These are phyloP conservation scores for Hipparchia sbordonii DNA, from an alignment of 2,888 invertebrate genomes.

Conservation along the genomic window DNA sequence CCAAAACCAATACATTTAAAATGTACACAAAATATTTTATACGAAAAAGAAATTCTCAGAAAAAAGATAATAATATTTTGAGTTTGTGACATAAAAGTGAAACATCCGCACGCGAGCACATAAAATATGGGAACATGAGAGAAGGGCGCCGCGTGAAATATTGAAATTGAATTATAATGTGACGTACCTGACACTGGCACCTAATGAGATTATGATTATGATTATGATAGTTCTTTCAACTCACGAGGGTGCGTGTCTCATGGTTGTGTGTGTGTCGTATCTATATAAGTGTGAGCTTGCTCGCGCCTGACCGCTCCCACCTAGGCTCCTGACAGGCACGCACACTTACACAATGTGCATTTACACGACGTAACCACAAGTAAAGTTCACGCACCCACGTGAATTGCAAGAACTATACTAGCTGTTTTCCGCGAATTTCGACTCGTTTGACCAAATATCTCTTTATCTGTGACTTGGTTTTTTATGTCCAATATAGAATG, in stretches of 20 bases:
- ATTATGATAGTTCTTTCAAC: neutral
- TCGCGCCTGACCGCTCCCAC: no score
- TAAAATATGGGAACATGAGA: conserved; percentile 29
- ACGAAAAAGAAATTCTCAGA: conserved; percentile 5
- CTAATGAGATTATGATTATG: conserved; percentile 31
- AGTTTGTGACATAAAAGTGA: conserved; percentile 23
- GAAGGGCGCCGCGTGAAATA: conserved; percentile 32
- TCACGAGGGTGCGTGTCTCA: no score
- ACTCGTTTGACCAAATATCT: no score
- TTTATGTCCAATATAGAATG: no score
- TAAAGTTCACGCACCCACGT: no score
- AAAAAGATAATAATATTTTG: conserved; percentile 16
- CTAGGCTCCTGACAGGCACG: no score
- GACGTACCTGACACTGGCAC: conserved; percentile 24
- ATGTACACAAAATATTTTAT: conserved; percentile 13
- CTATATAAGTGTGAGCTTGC: no score
- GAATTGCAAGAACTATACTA: neutral
- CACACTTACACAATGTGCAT: no score
- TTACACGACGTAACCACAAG: no score
- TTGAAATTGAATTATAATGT: conserved; percentile 39
- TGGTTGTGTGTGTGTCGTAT: no score
- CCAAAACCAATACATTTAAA: conserved; percentile 14
- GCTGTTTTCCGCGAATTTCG: neutral
- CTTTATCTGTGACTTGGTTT: no score
- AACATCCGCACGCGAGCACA: conserved; percentile 18